Evolutionary conservation across 2,113 vertebrate genomes (phyloP).

Genomic region (Neofelis nebulosa): DNA sequence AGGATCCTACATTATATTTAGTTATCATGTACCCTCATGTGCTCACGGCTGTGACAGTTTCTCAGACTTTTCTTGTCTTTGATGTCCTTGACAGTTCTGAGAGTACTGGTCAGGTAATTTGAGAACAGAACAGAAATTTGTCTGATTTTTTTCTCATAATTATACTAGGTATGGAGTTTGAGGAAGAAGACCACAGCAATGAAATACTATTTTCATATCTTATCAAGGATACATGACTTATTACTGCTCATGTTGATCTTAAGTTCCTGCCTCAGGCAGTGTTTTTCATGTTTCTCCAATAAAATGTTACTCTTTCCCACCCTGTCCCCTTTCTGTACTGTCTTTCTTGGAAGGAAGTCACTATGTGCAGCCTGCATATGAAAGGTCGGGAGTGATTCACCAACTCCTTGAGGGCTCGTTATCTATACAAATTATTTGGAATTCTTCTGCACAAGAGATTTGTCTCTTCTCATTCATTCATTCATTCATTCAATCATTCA

Average conservation of each 20-base stretch:
- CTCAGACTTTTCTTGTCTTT: background rate
- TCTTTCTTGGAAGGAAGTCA: background rate
- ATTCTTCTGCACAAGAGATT: background rate
- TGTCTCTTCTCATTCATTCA: background rate
- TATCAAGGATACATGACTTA: background rate
- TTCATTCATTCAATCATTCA: background rate
- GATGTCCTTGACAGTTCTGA: background rate
- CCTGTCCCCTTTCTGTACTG: background rate
- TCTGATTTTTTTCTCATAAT: background rate
- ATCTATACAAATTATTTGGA: background rate
- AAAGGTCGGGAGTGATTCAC: no score
- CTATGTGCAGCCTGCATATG: rapidly evolving
- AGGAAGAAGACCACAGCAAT: background rate
- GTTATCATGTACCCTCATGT: background rate
- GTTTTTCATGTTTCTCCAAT: background rate
- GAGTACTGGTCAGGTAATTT: background rate
- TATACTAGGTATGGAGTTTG: background rate
- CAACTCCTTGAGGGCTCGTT: background rate
- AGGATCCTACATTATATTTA: background rate
- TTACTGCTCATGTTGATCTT: background rate
- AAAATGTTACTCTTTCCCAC: background rate
- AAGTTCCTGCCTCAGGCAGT: background rate
- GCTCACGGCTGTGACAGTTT: background rate
- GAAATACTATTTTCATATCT: background rate
- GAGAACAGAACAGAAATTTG: background rate